Percentiles rank a stretch among this genome's conserved stretches.
Evolutionary conservation across 2,113 vertebrate species (phyloP).

Genomic region (Alouatta palliata): DNA sequence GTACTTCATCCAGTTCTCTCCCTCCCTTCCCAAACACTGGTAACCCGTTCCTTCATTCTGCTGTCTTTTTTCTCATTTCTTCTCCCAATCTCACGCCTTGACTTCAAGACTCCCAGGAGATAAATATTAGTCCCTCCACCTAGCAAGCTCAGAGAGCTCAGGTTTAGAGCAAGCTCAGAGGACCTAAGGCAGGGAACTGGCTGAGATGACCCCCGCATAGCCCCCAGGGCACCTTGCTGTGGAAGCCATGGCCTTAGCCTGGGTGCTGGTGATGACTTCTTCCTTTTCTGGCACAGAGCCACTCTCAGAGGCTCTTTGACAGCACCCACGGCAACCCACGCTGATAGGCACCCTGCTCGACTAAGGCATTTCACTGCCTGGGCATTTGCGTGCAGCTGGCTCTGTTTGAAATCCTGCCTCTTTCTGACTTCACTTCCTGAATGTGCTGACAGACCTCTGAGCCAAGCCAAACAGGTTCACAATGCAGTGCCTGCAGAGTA

Average conservation of each 20-base stretch:
- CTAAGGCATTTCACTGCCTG: constrained; percentile 77
- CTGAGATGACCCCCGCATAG: neutral
- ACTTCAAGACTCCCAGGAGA: neutral
- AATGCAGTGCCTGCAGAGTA: constrained; percentile 84
- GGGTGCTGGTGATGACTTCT: neutral
- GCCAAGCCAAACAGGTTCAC: constrained; percentile 88
- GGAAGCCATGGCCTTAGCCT: neutral
- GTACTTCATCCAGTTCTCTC: neutral
- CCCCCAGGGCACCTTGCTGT: neutral
- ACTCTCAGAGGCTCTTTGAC: constrained; percentile 23
- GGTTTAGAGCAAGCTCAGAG: neutral
- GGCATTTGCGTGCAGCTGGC: constrained; percentile 81
- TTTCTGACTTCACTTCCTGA: constrained; percentile 88
- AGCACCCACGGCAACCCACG: neutral
- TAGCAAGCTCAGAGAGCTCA: neutral
- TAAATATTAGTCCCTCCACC: neutral
- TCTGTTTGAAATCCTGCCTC: constrained; percentile 83
- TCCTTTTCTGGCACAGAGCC: constrained; percentile 23
- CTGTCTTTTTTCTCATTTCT: neutral
- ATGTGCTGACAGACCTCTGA: constrained; percentile 83
- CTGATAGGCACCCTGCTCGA: constrained; percentile 76
- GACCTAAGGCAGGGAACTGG: neutral
- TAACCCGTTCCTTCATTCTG: neutral
- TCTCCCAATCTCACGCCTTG: neutral
- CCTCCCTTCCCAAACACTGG: neutral